phyloP scores from a whole-genome alignment of 2,113 vertebrate species.

The Varanus salvator region DNA sequence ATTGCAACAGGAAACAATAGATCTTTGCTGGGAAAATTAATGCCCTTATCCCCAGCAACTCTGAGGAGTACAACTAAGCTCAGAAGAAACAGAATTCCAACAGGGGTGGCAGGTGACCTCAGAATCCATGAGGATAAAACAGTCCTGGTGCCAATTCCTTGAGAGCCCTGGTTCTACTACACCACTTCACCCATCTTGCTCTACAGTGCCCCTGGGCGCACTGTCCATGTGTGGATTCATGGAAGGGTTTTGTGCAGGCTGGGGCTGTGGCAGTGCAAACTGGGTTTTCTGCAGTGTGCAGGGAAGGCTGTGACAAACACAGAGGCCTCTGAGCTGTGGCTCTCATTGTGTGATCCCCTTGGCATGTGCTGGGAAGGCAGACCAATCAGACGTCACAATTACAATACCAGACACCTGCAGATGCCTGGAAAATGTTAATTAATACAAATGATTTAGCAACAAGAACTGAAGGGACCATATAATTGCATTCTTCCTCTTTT shows the following conservation, averaged over 20 bases:
- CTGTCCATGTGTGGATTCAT: neutral
- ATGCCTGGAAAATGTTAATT: neutral
- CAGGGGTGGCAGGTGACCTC: too few relatives aligned
- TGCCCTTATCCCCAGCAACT: too few relatives aligned
- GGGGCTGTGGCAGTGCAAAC: neutral
- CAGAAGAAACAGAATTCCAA: too few relatives aligned
- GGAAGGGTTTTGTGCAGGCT: neutral
- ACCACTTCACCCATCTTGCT: neutral
- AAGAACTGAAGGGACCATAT: neutral
- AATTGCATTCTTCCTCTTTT: neutral
- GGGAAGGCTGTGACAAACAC: neutral
- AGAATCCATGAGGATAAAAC: too few relatives aligned
- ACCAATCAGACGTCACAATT: neutral
- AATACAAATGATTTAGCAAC: neutral
- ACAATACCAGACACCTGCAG: neutral
- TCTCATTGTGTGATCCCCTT: neutral
- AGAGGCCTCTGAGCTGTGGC: too few relatives aligned
- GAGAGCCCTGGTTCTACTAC: too few relatives aligned
- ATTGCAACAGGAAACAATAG: too few relatives aligned
- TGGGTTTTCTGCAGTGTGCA: neutral
- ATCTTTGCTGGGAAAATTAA: too few relatives aligned
- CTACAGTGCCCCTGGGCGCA: neutral
- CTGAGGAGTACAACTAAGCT: too few relatives aligned
- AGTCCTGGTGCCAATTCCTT: too few relatives aligned
- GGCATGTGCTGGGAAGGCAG: neutral